Evolutionary conservation across 2,797 vertebrate species (phyloP), one percentile per base, ranked within the genome.

Genomic region (Ctenosaura bakeri): DNA sequence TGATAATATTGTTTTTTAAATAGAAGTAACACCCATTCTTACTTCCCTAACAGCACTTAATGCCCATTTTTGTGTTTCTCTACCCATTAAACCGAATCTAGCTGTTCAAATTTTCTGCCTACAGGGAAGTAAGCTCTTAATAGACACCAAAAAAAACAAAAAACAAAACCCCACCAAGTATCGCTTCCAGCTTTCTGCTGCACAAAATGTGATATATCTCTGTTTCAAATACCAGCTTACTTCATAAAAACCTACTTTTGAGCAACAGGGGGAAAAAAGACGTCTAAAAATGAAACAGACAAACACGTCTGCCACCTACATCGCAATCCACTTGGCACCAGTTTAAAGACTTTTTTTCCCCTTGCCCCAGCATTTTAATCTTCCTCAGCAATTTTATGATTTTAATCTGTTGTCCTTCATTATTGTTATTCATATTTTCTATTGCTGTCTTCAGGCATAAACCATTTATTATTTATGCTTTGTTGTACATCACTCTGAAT

Each of bases 231-330:
- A 86, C 10, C n/a, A 18, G 66, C 18, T 12, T 89, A 76, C 94
- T 96, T 95, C 89, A 77, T 69, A 94, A 92, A 56, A 92, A 35
- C 46, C 32, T 85, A 26, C 38, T 92, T 46, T 46, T 83, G 83
- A 35, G 16, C 66, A 85, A 54, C 73, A 0, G 78, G n/a, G 83
- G 81, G 18, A 59, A 16, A 35, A 92, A 83, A 0, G 38, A 59
- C 6, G 78, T 83, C 52, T 46, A 56, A 88, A 87, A 73, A 0
- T 1, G 8, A 38, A 87, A 92, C 9, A 46, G 69, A 29, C 13
- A 59, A 42, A 86, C n/a, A 86, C 14, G 12, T 50, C 54, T 42
- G 22, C 35, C 4, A 16, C 38, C 26, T 42, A 78, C 38, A 64
- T 18, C 62, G 16, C 85, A 77, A 38, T 32, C 29, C 35, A 59